A percentile compares a stretch with the other conserved stretches of the same genome.
These are phyloP conservation scores for Bruchidius siliquastri DNA, from an alignment of 2,888 invertebrate genomes.

Conservation along the genomic window DNA sequence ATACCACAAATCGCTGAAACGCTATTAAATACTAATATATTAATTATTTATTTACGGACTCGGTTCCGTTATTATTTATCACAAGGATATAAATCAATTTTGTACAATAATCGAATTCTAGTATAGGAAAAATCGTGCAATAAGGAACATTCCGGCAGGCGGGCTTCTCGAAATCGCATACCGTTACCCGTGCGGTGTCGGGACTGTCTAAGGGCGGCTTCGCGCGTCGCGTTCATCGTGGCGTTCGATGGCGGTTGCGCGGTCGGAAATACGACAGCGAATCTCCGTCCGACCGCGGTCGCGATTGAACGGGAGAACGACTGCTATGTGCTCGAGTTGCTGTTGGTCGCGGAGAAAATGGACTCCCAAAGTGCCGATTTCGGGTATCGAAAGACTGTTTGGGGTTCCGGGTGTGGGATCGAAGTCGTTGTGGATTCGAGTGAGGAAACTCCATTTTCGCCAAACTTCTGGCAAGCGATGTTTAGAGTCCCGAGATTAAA, in stretches of 20 bases:
- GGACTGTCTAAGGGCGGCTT: slow-evolving; percentile 9
- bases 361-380: slow-evolving; percentile 10
- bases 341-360: slow-evolving; percentile 8
- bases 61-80: not conserved
- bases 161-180: slow-evolving; percentile 17
- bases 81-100: not conserved
- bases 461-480: too few relatives aligned
- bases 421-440: too few relatives aligned
- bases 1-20: not conserved
- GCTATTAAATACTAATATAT: not conserved
- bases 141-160: not conserved
- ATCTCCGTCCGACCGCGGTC: slow-evolving; percentile 3
- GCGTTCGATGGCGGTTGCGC: slow-evolving; percentile 1
- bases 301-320: not conserved
- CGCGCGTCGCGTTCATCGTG: slow-evolving; percentile 1
- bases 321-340: slow-evolving; percentile 3
- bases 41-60: not conserved
- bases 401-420: slow-evolving; percentile 10
- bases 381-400: slow-evolving; percentile 16
- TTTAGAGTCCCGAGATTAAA: too few relatives aligned
- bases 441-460: too few relatives aligned
- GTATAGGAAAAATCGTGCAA: not conserved
- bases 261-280: not conserved
- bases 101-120: not conserved
- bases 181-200: slow-evolving; percentile 28